Evolutionary conservation across 2,888 invertebrate genomes (phyloP), one percentile per base, ranked within the genome.

Genomic region (Sinodicranocentrus sp.): DNA sequence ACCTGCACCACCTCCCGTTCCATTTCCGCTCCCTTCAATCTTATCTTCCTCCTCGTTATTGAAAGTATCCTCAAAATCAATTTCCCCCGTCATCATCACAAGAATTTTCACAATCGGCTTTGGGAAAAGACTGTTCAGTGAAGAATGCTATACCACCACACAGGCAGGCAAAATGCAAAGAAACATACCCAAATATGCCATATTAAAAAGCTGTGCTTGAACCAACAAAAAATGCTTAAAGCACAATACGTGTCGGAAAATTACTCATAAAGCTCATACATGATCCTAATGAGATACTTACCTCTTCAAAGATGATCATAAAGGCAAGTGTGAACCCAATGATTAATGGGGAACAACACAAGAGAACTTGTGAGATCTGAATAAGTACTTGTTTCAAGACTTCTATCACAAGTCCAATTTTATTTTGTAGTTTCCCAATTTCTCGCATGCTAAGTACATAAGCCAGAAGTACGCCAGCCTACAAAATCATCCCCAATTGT

Each of bases 21-120:
- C 78, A 23, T 78, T 78, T 26, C 78, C 70, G 33, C 70, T 57
- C 19, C 21, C 21, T 17, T 57, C 25, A 10, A 10, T 17, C 52
- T 59, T 8, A 28, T 68, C 17, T 48, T 43, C 54, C 21, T 75
- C 84, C 21, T 75, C 84, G 19, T 67, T 44, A 26, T 84, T 84
- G 61, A 84, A 84, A 10, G 84, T 84, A 54, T 80, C 79, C 68
- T 84, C 80, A 70, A 70, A 84, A 43, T 84, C 84, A 57, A 84
- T 75, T 76, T 84, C 84, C 33, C 84, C 84, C 26, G 84, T 84
- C 79, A 79, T 84, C 84, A 84, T 79, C 54, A 84, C 84, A 48
- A 84, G 72, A 39, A 80, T 72, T 80, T 80, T 80, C 25, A 80
- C 80, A 67, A 80, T 84, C 17, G 84, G 84, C 33, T 80, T 80